phyloP scores from a whole-genome alignment of 2,113 vertebrate species.

The Pollimyrus isidori region DNA sequence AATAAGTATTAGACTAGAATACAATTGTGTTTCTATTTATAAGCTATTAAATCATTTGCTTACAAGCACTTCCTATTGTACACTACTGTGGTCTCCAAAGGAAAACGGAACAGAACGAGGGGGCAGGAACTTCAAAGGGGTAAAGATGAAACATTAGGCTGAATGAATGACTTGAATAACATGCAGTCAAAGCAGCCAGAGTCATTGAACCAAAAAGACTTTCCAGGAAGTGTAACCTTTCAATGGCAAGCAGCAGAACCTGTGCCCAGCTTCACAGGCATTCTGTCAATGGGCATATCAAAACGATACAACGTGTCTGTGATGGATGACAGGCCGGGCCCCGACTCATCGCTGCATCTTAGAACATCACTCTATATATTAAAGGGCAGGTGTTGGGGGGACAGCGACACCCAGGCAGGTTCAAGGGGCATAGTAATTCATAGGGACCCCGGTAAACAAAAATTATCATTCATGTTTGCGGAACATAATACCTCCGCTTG shows the following conservation, averaged over 20 bases:
- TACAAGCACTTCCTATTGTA: constrained; percentile 31
- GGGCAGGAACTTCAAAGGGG: constrained; percentile 57
- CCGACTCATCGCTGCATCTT: not conserved
- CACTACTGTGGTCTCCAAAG: constrained; percentile 43
- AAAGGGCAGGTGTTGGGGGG: not conserved
- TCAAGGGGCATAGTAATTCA: not conserved
- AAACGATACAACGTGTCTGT: not conserved
- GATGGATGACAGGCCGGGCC: not conserved
- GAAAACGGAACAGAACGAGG: constrained; percentile 17
- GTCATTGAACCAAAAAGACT: not conserved
- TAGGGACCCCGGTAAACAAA: not conserved
- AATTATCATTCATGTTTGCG: not conserved
- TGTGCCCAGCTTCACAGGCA: not conserved
- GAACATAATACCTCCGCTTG: not conserved
- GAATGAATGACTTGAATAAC: constrained; percentile 47
- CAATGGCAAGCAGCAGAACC: not conserved
- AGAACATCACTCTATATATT: not conserved
- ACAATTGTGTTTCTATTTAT: not conserved
- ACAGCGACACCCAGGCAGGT: not conserved
- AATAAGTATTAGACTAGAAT: not conserved
- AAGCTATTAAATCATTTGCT: not conserved
- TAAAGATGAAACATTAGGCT: constrained; percentile 33
- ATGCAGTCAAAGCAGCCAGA: constrained; percentile 15
- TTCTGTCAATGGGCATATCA: not conserved
- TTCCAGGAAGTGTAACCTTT: constrained; percentile 6